Evolutionary conservation across 2,113 vertebrate genomes (phyloP).

Genomic region (Leuciscus idus): DNA sequence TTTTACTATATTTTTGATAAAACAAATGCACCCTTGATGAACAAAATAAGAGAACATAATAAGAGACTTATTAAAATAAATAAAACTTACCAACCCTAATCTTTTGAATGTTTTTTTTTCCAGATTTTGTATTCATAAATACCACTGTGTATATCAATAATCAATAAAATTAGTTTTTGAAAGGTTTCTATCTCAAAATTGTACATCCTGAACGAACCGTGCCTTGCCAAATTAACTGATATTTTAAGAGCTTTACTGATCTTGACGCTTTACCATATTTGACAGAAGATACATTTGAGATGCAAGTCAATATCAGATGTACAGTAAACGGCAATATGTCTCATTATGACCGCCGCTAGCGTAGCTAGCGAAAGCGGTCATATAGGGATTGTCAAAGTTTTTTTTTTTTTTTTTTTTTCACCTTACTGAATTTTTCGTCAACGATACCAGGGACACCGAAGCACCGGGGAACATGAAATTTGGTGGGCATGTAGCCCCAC

Average conservation of each 20-base stretch:
- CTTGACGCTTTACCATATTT: neutral
- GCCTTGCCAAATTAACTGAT: neutral
- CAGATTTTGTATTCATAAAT: too few relatives aligned
- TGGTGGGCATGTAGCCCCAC: too few relatives aligned
- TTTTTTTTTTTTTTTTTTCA: too few relatives aligned
- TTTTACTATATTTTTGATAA: neutral
- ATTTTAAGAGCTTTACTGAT: neutral
- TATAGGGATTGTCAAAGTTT: too few relatives aligned
- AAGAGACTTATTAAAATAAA: neutral
- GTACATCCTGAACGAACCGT: neutral
- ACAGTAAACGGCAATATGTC: neutral
- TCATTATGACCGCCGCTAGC: too few relatives aligned
- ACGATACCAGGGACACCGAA: too few relatives aligned
- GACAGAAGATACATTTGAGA: neutral
- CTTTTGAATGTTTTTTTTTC: too few relatives aligned
- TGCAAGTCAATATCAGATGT: neutral
- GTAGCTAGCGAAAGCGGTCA: too few relatives aligned
- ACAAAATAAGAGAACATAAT: neutral
- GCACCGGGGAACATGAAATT: too few relatives aligned
- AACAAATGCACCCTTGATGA: neutral
- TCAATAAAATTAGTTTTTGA: neutral
- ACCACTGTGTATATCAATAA: neutral
- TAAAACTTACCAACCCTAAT: too few relatives aligned
- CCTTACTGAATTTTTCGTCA: too few relatives aligned
- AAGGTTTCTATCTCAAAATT: neutral